A percentile compares a stretch with the other conserved stretches of the same genome.
Conservation (phyloP, 2,888 invertebrate genomes). For the Noctua janthina region DNA sequence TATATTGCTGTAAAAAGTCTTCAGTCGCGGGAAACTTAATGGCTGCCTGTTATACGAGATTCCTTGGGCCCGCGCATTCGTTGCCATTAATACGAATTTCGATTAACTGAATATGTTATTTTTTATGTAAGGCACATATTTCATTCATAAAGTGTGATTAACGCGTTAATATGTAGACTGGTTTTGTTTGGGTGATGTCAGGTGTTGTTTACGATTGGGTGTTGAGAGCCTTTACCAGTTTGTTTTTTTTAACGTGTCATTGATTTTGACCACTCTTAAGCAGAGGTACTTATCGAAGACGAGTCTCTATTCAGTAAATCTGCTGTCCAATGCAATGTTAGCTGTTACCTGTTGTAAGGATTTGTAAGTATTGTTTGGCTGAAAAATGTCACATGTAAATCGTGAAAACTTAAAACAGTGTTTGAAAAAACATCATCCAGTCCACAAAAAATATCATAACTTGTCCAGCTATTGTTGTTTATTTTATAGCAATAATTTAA, state of each 20-base stretch:
- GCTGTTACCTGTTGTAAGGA: neutral
- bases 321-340: neutral
- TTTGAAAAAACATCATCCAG: neutral
- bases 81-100: conserved; percentile 62
- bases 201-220: conserved; percentile 10
- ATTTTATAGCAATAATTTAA: no score
- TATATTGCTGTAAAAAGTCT: conserved; percentile 66
- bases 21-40: conserved; percentile 72
- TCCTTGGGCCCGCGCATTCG: conserved; percentile 46
- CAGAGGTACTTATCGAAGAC: neutral
- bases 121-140: conserved; percentile 55
- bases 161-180: conserved; percentile 40
- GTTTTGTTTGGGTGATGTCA: conserved; percentile 44
- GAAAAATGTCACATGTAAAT: no score
- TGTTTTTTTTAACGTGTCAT: neutral
- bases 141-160: conserved; percentile 61
- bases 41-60: conserved; percentile 67
- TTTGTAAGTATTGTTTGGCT: neutral
- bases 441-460: no score
- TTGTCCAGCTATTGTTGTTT: no score
- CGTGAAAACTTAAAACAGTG: no score
- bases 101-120: conserved; percentile 60
- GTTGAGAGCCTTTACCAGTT: neutral
- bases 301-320: neutral
- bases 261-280: neutral